phyloP scores from a whole-genome alignment of 2,888 invertebrate species.

The Synanthedon vespiformis region DNA sequence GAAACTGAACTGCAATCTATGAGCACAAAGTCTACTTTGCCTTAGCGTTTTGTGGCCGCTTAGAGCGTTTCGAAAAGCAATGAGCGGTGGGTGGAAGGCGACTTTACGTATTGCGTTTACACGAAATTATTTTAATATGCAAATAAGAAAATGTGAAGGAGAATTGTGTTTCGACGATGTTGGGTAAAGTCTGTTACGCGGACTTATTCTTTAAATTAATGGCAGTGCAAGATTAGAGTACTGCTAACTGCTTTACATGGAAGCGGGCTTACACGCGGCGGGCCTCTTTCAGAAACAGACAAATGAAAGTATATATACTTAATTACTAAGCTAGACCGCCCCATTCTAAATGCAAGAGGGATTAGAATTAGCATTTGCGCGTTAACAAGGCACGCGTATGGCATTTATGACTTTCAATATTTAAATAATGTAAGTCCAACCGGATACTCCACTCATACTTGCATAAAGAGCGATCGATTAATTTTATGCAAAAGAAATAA shows the following conservation, averaged over 20 bases:
- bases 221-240: conserved; percentile 65
- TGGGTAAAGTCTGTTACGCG: conserved; percentile 58
- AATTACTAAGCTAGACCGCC: conserved; percentile 68
- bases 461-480: background rate
- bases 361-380: conserved; percentile 65
- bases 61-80: conserved; percentile 29
- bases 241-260: conserved; percentile 68
- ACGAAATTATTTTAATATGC: conserved; percentile 71
- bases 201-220: conserved; percentile 71
- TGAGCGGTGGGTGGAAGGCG: conserved; percentile 39
- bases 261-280: conserved; percentile 51
- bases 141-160: conserved; percentile 69
- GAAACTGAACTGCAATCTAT: conserved; percentile 26
- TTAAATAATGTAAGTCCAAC: conserved; percentile 33
- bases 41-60: conserved; percentile 16
- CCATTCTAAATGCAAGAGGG: conserved; percentile 67
- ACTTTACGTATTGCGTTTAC: conserved; percentile 66
- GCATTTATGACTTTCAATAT: conserved; percentile 62
- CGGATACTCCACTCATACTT: conserved; percentile 12
- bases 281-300: conserved; percentile 58
- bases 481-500: background rate
- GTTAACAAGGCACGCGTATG: conserved; percentile 63
- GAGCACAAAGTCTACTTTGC: conserved; percentile 35
- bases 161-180: conserved; percentile 65
- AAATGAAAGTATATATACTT: conserved; percentile 63